Base-by-base conservation (phyloP, 2,888 invertebrate species). In the Archaeoteleia sp. region DNA sequence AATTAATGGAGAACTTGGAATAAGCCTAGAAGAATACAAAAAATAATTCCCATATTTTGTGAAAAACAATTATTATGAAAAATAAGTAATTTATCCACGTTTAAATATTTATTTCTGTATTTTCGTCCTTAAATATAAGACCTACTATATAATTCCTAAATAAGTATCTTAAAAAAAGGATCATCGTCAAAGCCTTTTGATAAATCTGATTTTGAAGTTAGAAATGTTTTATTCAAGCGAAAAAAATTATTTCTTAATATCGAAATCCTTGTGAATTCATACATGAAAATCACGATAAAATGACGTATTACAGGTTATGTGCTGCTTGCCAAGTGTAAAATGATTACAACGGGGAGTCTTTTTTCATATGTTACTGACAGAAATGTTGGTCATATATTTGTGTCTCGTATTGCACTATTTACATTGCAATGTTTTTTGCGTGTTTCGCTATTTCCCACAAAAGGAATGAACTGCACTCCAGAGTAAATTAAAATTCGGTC, bases 401-500 rank as follows among this genome's bases (percentile, higher is more conserved):
- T 46, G 39, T 57, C 32, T n/a, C 46, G 10, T 30, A 42, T 34
- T 37, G 27, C 37, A 12, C 14, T 25, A 29, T 17, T 35, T 30
- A 35, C 32, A 43, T 39, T 46, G 45, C 17, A 20, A 34, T 29
- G 15, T 13, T 10, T 57, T 46, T 45, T 39, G 8, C 17, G 10
- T 30, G 17, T 37, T 62, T 54, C 15, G 35, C 27, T 13, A 39
- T 45, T 45, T 51, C 9, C 23, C 29, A 45, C 15, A 10, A 10
- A 48, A 12, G 13, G 43, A 35, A 51, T 51, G 51, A 49, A 49
- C 40, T 39, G 34, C 51, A 43, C 43, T 34, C 23, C 23, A 27
- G 20, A 42, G 35, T 37, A 60, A 60, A 60, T 60, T 49, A 60
- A 60, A 61, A 53, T 61, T 61, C 29, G 43, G 43, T 37, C 37